Percentiles rank a stretch among this genome's conserved stretches.
Evolutionary conservation across 2,797 vertebrate species (phyloP).

Genomic region (Paramormyrops hopkinsi): DNA sequence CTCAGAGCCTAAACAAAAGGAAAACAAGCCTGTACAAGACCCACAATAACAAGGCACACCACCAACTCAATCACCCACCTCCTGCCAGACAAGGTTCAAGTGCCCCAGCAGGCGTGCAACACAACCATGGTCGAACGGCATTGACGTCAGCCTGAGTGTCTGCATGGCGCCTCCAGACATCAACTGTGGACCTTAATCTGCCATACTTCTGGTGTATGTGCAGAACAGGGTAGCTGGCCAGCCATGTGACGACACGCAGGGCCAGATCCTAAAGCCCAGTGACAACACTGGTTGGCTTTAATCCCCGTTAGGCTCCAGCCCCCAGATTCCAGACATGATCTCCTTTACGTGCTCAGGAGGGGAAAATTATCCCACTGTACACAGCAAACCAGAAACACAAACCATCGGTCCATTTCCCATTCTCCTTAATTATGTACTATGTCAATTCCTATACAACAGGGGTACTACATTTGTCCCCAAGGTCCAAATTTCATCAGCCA

Average conservation of each 20-base stretch:
- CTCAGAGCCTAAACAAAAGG: background rate
- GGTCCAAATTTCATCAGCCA: background rate
- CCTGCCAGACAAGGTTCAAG: conserved; percentile 3
- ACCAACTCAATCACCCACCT: background rate
- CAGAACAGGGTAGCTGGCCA: background rate
- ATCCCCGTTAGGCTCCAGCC: background rate
- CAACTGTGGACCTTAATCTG: background rate
- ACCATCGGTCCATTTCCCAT: background rate
- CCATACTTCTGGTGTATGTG: background rate
- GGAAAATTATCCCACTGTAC: background rate
- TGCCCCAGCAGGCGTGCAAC: background rate
- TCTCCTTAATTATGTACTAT: background rate
- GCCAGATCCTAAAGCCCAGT: background rate
- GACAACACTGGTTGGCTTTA: background rate
- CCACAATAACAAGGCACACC: background rate
- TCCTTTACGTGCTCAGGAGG: background rate
- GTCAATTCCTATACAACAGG: background rate
- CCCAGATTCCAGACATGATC: background rate
- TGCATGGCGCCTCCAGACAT: background rate
- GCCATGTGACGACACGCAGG: background rate
- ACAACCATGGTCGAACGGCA: background rate
- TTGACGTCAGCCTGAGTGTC: background rate
- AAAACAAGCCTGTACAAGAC: background rate
- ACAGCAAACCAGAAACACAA: background rate
- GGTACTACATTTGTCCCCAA: background rate